Evolutionary conservation across 2,113 vertebrate genomes (phyloP).

Genomic region (Dunckerocampus dactyliophorus): DNA sequence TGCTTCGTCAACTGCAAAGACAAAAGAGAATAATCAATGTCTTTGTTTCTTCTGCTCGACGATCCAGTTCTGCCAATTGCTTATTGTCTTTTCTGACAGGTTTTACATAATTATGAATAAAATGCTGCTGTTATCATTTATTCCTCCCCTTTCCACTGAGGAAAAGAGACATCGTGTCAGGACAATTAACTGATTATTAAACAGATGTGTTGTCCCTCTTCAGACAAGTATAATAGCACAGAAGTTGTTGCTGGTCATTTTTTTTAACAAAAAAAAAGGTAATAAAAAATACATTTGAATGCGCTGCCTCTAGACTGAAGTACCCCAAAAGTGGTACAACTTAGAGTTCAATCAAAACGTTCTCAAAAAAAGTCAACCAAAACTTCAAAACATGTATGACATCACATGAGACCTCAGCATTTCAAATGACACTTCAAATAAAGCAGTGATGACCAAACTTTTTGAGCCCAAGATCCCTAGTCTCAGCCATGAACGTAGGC

Average conservation of each 20-base stretch:
- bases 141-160: background rate
- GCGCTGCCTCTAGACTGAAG: too few relatives aligned
- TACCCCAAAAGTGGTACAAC: too few relatives aligned
- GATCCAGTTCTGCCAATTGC: slow-evolving; percentile 48
- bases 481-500: too few relatives aligned
- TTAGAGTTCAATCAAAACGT: too few relatives aligned
- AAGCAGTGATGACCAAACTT: too few relatives aligned
- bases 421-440: too few relatives aligned
- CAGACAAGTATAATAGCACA: background rate
- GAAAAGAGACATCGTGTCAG: background rate
- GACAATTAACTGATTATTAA: background rate
- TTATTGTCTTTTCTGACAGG: slow-evolving; percentile 42
- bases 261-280: too few relatives aligned
- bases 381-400: too few relatives aligned
- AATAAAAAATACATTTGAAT: too few relatives aligned
- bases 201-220: background rate
- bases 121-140: background rate
- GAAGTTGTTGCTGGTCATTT: background rate
- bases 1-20: slow-evolving; percentile 36
- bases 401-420: too few relatives aligned
- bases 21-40: slow-evolving; percentile 55
- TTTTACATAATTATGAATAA: slow-evolving; percentile 28
- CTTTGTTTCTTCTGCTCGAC: slow-evolving; percentile 36
- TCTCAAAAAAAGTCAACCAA: too few relatives aligned
- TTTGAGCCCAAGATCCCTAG: too few relatives aligned